Percentiles rank a stretch among this genome's conserved stretches.
Conservation (phyloP, 2,113 vertebrate species). For the Paramisgurnus dabryanus region DNA sequence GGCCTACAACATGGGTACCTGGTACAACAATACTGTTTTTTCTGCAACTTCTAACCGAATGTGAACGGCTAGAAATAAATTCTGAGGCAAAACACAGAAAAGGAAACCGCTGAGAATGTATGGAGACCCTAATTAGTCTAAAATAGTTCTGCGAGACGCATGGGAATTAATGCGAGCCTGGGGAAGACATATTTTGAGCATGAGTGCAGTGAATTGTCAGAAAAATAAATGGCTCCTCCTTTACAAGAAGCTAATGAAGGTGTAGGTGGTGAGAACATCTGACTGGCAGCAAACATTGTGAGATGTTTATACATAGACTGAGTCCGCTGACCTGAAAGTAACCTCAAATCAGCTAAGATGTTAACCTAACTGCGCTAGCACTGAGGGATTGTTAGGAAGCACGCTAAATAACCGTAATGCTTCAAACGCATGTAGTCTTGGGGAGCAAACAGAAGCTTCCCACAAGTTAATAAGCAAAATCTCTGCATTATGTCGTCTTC, state of each 20-base stretch:
- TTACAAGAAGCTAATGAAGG: slow-evolving; percentile 44
- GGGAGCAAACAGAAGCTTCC: not conserved
- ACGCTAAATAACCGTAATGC: not conserved
- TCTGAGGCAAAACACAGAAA: not conserved
- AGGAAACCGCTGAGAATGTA: slow-evolving; percentile 1
- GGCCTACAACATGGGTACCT: too few species aligned
- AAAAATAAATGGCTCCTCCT: slow-evolving; percentile 24
- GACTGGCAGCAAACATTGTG: slow-evolving; percentile 21
- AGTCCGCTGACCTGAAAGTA: not conserved
- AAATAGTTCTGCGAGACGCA: slow-evolving; percentile 37
- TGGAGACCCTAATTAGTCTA: slow-evolving; percentile 51
- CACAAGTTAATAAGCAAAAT: not conserved
- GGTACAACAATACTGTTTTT: not conserved
- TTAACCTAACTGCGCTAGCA: not conserved
- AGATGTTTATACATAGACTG: slow-evolving; percentile 14
- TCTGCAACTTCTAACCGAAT: slow-evolving; percentile 14
- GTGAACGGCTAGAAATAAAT: slow-evolving; percentile 9
- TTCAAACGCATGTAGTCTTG: not conserved
- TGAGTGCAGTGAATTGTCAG: slow-evolving; percentile 20
- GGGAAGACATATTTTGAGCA: slow-evolving; percentile 30
- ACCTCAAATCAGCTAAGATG: not conserved
- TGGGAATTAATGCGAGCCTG: slow-evolving; percentile 20
- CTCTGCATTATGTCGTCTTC: slow-evolving; percentile 25
- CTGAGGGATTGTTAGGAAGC: not conserved
- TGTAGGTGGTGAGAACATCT: slow-evolving; percentile 33